Percentiles rank a stretch among this genome's conserved stretches.
Conservation (phyloP, 2,113 vertebrate genomes). For the Zapornia atra region DNA sequence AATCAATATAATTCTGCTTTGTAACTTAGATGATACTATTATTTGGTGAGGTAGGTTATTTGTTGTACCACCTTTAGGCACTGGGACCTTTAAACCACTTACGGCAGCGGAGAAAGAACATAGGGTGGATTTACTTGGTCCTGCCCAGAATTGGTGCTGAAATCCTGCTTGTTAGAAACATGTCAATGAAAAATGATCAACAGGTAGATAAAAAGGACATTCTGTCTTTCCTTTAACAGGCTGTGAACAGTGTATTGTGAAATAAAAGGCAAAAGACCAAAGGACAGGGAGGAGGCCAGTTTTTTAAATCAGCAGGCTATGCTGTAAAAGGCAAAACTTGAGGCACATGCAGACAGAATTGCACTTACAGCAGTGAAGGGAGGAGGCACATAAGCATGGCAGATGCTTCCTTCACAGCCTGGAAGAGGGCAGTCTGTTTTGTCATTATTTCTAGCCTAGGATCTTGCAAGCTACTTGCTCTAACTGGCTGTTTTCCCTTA, state of each 20-base stretch:
- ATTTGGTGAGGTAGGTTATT: conserved; percentile 10
- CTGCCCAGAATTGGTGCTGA: background rate
- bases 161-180: background rate
- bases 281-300: background rate
- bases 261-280: background rate
- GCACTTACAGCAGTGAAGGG: background rate
- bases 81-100: background rate
- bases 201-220: background rate
- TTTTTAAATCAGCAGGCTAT: background rate
- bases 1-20: conserved; percentile 30
- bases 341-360: background rate
- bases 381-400: background rate
- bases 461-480: background rate
- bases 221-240: background rate
- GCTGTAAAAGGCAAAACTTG: background rate
- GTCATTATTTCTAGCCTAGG: background rate
- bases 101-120: background rate
- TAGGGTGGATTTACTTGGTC: background rate
- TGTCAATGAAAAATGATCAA: background rate
- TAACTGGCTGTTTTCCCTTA: background rate
- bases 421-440: background rate
- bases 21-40: background rate
- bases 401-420: background rate
- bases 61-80: background rate
- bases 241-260: background rate